Evolutionary conservation across 1,140 invertebrate genomes (phyloP).

Genomic region (Hycleus phaleratus): DNA sequence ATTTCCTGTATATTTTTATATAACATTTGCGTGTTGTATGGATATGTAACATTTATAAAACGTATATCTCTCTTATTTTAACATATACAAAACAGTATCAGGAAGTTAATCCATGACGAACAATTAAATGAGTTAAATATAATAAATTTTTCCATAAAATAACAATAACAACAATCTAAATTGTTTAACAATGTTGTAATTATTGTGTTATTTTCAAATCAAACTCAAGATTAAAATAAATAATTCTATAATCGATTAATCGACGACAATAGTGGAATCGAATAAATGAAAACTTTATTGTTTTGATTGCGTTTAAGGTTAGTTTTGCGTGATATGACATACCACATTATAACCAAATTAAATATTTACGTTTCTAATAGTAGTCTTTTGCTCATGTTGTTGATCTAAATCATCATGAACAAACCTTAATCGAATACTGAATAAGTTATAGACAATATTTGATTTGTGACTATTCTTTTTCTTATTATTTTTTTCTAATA

Average conservation of each 20-base stretch:
- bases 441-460: conserved; percentile 34
- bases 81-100: too few relatives aligned
- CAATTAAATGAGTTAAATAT: too few relatives aligned
- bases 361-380: conserved; percentile 39
- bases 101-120: too few relatives aligned
- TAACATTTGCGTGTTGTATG: too few relatives aligned
- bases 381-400: conserved; percentile 39
- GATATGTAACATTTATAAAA: too few relatives aligned
- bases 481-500: not conserved
- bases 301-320: conserved; percentile 35
- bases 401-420: conserved; percentile 39
- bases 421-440: conserved; percentile 38
- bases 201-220: too few relatives aligned
- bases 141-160: too few relatives aligned
- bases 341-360: conserved; percentile 34
- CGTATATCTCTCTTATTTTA: too few relatives aligned
- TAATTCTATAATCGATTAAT: not conserved
- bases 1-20: too few relatives aligned
- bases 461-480: conserved; percentile 31
- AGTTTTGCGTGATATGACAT: conserved; percentile 38
- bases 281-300: conserved; percentile 12
- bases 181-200: too few relatives aligned
- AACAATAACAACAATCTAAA: too few relatives aligned
- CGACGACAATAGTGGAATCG: not conserved
- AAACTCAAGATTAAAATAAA: too few relatives aligned